A percentile compares a stretch with the other conserved stretches of the same genome.
phyloP scores from a whole-genome alignment of 1,140 invertebrate genomes.

The Paralvinella palmiformis region DNA sequence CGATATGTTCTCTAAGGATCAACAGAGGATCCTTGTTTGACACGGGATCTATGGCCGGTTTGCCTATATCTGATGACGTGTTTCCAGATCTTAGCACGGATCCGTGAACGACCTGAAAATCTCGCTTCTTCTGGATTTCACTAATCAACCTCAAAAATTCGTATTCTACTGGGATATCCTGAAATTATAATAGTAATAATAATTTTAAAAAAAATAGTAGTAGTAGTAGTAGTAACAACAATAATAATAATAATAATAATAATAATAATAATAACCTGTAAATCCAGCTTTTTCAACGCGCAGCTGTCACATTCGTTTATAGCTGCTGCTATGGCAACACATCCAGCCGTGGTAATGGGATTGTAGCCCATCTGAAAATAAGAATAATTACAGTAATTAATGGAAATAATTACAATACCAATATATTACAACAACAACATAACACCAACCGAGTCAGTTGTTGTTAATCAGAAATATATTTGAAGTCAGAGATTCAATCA shows the following conservation, averaged over 20 bases:
- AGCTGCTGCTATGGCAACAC: conserved; percentile 38
- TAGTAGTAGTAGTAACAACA: not conserved
- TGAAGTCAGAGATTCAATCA: no score
- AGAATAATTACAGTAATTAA: conserved; percentile 4
- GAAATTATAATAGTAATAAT: not conserved
- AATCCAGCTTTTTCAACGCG: conserved; percentile 38
- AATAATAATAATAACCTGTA: conserved; percentile 41
- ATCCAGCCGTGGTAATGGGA: conserved; percentile 45
- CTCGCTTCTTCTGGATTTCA: conserved; percentile 37
- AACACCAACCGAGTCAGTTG: no score
- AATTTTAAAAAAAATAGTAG: not conserved
- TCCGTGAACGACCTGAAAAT: conserved; percentile 38
- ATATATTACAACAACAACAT: no score
- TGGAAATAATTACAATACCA: no score
- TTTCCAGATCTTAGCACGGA: conserved; percentile 43
- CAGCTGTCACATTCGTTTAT: conserved; percentile 40
- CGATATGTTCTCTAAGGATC: conserved; percentile 40
- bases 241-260: no score
- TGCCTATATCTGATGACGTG: conserved; percentile 40
- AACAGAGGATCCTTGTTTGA: conserved; percentile 36
- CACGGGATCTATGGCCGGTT: conserved; percentile 35
- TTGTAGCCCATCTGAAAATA: conserved; percentile 46
- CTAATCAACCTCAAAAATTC: conserved; percentile 43
- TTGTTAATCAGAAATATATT: no score
- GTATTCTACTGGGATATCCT: conserved; percentile 47